phyloP scores from a whole-genome alignment of 2,888 invertebrate species.

The Epinotia nisella region DNA sequence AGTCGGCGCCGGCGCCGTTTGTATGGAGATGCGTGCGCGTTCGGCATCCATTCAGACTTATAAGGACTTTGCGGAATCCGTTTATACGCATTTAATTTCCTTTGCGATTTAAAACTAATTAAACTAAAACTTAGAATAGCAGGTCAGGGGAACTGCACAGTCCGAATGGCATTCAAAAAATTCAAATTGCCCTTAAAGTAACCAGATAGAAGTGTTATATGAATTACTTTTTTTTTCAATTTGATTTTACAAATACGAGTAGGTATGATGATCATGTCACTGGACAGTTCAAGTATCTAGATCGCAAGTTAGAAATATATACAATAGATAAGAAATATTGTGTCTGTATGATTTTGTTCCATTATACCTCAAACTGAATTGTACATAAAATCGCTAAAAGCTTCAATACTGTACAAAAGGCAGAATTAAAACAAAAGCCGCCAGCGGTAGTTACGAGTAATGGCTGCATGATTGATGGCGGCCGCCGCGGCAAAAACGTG shows the following conservation, averaged over 20 bases:
- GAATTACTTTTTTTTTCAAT: background rate
- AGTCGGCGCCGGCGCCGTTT: constrained; percentile 33
- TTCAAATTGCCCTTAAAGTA: background rate
- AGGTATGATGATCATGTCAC: no score
- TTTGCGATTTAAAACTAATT: constrained; percentile 18
- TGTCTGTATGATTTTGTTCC: background rate
- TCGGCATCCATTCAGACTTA: constrained; percentile 36
- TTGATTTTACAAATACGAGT: no score
- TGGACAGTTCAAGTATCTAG: no score
- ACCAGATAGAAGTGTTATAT: background rate
- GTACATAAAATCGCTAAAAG: constrained; percentile 15
- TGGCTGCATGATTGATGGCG: constrained; percentile 50
- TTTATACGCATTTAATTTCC: constrained; percentile 29
- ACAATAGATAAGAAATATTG: no score
- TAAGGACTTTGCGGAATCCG: constrained; percentile 35
- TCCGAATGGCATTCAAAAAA: constrained; percentile 1
- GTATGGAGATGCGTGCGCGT: constrained; percentile 38
- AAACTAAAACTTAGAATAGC: constrained; percentile 8
- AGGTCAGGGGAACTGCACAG: background rate
- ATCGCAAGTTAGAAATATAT: no score
- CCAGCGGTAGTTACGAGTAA: constrained; percentile 45
- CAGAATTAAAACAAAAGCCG: constrained; percentile 44
- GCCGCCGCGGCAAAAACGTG: constrained; percentile 59
- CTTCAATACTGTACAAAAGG: constrained; percentile 32
- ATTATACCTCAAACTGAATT: background rate